A percentile compares a stretch with the other conserved stretches of the same genome.
phyloP scores from a whole-genome alignment of 2,113 vertebrate species.

The Seriola quinqueradiata region DNA sequence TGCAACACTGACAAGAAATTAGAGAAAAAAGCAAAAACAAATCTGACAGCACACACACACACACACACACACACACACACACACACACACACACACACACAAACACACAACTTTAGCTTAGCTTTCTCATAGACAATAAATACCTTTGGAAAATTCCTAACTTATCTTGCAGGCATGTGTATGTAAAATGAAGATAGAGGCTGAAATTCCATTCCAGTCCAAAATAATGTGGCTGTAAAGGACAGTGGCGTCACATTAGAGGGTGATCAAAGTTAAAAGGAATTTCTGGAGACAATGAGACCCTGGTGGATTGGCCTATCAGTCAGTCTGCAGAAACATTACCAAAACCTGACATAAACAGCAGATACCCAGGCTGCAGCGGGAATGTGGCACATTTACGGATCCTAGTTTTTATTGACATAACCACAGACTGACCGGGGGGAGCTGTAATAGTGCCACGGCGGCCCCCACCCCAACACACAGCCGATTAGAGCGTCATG shows the following conservation, averaged over 20 bases:
- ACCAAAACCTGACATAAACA: constrained; percentile 62
- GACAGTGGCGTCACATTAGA: constrained; percentile 48
- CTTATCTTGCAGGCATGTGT: constrained; percentile 74
- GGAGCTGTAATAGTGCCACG: constrained; percentile 16
- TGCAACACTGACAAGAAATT: constrained; percentile 68
- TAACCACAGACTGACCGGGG: constrained; percentile 75
- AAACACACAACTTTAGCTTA: constrained; percentile 17
- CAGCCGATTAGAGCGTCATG: constrained; percentile 32
- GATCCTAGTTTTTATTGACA: constrained; percentile 69
- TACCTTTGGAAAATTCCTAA: constrained; percentile 70
- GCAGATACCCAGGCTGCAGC: constrained; percentile 24
- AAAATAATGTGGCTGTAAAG: constrained; percentile 63
- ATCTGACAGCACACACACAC: constrained; percentile 28
- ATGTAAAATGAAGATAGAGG: constrained; percentile 67
- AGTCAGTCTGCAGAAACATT: constrained; percentile 44
- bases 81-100: constrained; percentile 30
- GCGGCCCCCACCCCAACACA: not conserved
- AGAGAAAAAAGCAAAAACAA: constrained; percentile 35
- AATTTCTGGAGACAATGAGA: constrained; percentile 42
- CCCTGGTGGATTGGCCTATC: constrained; percentile 47
- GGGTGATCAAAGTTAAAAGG: constrained; percentile 64
- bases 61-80: constrained; percentile 38
- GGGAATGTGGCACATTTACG: constrained; percentile 34
- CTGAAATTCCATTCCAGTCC: constrained; percentile 53
- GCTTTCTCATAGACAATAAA: constrained; percentile 67